These are phyloP conservation scores for Clarias platycephalus DNA, from an alignment of 2,797 vertebrate genomes.

Conservation along the genomic window DNA sequence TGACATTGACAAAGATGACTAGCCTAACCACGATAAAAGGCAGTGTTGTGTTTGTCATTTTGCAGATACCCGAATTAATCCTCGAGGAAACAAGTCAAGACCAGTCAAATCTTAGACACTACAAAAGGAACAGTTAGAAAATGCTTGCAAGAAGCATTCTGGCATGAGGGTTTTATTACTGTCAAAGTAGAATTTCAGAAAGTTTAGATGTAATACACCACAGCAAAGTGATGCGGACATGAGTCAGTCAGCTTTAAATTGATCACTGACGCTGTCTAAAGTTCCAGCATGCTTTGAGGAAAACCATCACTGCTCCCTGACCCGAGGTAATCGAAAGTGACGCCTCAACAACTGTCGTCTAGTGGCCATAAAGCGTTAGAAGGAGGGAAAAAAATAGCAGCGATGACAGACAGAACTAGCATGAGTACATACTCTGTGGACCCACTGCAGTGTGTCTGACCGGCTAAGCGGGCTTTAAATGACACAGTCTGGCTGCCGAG, in stretches of 20 bases:
- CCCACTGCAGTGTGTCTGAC: constrained; percentile 8
- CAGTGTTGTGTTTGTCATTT: constrained; percentile 8
- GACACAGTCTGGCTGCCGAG: background rate
- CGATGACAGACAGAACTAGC: constrained; percentile 22
- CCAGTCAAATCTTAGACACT: background rate
- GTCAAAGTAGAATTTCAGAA: constrained; percentile 11
- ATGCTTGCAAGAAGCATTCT: background rate
- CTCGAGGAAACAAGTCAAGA: background rate
- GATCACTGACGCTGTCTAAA: constrained; percentile 1
- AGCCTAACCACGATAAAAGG: background rate
- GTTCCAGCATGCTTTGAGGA: constrained; percentile 2
- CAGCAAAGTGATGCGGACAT: background rate
- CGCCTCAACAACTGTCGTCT: constrained; percentile 7
- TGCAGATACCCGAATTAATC: background rate
- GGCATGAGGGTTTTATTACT: background rate
- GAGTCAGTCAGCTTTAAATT: constrained; percentile 5
- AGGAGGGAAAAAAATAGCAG: constrained; percentile 4
- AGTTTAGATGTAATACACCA: constrained; percentile 4
- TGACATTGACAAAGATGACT: background rate
- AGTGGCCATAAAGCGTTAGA: background rate
- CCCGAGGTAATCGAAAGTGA: constrained; percentile 20
- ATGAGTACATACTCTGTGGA: background rate
- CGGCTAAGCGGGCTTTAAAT: background rate
- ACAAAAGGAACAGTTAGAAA: background rate
- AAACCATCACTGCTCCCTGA: background rate